Base-by-base conservation (phyloP, 1,140 invertebrate genomes). In the Pollicipes pollicipes region DNA sequence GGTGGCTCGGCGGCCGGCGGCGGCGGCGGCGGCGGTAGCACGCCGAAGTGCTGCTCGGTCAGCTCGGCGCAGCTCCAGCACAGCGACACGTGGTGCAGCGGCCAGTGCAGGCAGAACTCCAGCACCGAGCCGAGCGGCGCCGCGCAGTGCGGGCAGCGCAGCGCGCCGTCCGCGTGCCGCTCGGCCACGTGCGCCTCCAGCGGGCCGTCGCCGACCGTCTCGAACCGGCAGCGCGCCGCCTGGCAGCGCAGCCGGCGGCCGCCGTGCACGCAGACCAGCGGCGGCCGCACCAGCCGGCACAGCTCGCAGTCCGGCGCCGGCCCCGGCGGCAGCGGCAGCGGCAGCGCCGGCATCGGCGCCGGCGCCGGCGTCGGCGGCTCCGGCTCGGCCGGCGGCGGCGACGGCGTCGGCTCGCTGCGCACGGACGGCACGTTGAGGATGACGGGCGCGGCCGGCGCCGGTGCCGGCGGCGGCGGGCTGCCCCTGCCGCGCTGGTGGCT, bases 141-240 rank as follows among this genome's bases (percentile, higher is more conserved):
- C 10, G 64, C 64, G 28, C 64, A 66, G 28, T 66, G 64, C 64
- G 64, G 64, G 28, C 64, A 66, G 10, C 64, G 64, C 64, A 29
- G 64, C 64, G 64, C 64, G n/a, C 64, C 64, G 64, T 66, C 64
- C 27, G n/a, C 64, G 64, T 66, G 64, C 4, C 64, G 64, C 64
- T 21, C 64, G 24, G 64, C n/a, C 64, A 66, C 64, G 77, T 77
- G 75, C 81, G 83, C 69, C 73, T 74, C 74, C 82, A 83, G 63
- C 77, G 78, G 64, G 73, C 70, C 35, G 32, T 24, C 84, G 78
- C 3, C 83, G 77, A 30, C 83, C 83, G 29, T 83, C 83, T 64
- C 83, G 83, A 71, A 82, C 82, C 73, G 82, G 82, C 70, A 66
- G n/a, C 28, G 27, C n/a, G 64, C 64, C 2, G 64, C 64, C 27